Conservation (phyloP, 2,888 invertebrate species). For the Ganaspis brasiliensis region DNA sequence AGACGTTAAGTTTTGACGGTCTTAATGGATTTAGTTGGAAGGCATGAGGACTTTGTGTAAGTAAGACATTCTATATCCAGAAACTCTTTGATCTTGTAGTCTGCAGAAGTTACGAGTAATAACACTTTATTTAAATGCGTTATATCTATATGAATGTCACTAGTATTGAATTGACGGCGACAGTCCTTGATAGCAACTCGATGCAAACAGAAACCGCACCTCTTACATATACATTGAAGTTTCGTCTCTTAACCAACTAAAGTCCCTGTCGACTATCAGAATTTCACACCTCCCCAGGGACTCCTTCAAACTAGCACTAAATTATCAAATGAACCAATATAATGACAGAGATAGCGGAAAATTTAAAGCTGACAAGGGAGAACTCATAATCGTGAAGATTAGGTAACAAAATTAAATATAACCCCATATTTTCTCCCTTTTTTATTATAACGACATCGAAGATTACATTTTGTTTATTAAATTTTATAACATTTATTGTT, state of each 20-base stretch:
- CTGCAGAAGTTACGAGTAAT: background rate
- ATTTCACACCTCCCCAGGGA: constrained; percentile 26
- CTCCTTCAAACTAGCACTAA: background rate
- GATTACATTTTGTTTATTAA: too few species aligned
- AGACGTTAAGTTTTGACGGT: too few species aligned
- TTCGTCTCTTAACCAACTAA: constrained; percentile 11
- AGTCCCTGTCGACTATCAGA: constrained; percentile 26
- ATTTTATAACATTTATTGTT: too few species aligned
- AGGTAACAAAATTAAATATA: background rate
- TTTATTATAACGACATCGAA: too few species aligned
- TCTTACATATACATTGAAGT: background rate
- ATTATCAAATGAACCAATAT: constrained; percentile 1
- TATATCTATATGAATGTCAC: background rate
- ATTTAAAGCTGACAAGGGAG: background rate
- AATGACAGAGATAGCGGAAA: constrained; percentile 8
- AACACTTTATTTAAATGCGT: background rate
- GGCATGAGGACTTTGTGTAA: background rate
- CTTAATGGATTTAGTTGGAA: too few species aligned
- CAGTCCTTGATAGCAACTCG: constrained; percentile 2
- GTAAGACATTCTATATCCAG: background rate
- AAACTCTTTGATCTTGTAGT: background rate
- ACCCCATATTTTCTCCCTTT: background rate
- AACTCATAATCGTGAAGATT: background rate
- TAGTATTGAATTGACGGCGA: constrained; percentile 15
- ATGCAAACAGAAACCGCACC: constrained; percentile 31